These are phyloP conservation scores for Pristis pectinata DNA, from an alignment of 2,797 vertebrate genomes.

Conservation along the genomic window DNA sequence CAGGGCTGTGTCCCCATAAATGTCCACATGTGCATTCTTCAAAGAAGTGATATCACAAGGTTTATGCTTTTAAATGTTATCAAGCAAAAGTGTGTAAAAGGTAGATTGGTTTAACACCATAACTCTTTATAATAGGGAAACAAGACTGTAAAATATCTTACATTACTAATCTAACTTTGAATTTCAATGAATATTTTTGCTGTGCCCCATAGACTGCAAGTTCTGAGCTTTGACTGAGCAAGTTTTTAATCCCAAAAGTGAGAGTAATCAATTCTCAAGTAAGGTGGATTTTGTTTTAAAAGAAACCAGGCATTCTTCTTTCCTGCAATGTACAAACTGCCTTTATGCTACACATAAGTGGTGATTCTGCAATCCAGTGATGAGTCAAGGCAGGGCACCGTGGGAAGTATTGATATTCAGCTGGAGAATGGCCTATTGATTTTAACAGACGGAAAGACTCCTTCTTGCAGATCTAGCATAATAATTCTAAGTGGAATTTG, in stretches of 20 bases:
- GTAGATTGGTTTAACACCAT: neutral
- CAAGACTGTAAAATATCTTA: neutral
- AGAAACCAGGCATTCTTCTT: neutral
- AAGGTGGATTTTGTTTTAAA: neutral
- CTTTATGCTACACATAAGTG: neutral
- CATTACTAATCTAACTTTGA: neutral
- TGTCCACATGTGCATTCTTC: slow-evolving; percentile 7
- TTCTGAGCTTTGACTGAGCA: neutral
- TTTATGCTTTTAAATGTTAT: slow-evolving; percentile 21
- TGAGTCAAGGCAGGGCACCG: neutral
- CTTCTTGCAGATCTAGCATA: neutral
- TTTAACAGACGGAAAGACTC: neutral
- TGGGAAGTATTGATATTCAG: neutral
- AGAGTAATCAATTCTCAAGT: neutral
- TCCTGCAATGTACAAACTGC: neutral
- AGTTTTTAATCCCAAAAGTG: neutral
- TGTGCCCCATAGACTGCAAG: neutral
- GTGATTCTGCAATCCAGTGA: neutral
- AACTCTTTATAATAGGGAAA: neutral
- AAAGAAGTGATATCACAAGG: neutral
- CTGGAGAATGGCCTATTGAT: neutral
- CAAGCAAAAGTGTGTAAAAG: neutral
- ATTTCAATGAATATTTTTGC: neutral
- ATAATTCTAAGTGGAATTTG: neutral
- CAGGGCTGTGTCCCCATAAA: no score